These are phyloP conservation scores for Blera fallax DNA, from an alignment of 2,888 invertebrate genomes.

Conservation along the genomic window DNA sequence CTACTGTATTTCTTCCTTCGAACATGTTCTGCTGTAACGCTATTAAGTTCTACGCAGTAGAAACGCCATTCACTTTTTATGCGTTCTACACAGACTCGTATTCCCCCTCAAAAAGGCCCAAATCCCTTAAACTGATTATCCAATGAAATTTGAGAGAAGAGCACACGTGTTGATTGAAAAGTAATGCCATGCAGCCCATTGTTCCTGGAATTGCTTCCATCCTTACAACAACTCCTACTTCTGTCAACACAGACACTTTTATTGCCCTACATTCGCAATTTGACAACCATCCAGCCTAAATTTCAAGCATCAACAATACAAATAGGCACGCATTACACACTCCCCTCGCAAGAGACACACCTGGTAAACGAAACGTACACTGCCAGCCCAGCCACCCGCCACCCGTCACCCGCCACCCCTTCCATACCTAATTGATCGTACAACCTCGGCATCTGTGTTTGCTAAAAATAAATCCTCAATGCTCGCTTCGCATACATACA, in stretches of 20 bases:
- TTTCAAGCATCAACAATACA: not conserved
- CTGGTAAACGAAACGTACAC: not conserved
- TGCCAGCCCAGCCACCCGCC: not conserved
- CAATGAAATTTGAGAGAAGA: not conserved
- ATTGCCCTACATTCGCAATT: not conserved
- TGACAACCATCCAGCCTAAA: not conserved
- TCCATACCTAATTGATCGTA: not conserved
- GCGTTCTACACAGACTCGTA: not conserved
- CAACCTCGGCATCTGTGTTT: not conserved
- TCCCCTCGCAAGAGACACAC: not conserved
- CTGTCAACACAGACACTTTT: not conserved
- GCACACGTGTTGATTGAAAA: constrained; percentile 1
- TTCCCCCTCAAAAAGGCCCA: not conserved
- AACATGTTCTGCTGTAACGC: too few species aligned
- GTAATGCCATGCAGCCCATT: not conserved
- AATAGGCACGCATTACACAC: not conserved
- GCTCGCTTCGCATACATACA: not conserved
- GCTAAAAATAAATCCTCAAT: not conserved
- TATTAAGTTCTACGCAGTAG: not conserved
- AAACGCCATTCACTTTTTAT: not conserved
- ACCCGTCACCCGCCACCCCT: too few species aligned
- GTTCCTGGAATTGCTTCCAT: not conserved
- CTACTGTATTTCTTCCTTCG: too few species aligned
- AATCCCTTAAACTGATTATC: not conserved
- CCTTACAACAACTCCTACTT: not conserved